Base-by-base conservation (phyloP, 1,140 invertebrate species). In the Drosophila ananassae region DNA sequence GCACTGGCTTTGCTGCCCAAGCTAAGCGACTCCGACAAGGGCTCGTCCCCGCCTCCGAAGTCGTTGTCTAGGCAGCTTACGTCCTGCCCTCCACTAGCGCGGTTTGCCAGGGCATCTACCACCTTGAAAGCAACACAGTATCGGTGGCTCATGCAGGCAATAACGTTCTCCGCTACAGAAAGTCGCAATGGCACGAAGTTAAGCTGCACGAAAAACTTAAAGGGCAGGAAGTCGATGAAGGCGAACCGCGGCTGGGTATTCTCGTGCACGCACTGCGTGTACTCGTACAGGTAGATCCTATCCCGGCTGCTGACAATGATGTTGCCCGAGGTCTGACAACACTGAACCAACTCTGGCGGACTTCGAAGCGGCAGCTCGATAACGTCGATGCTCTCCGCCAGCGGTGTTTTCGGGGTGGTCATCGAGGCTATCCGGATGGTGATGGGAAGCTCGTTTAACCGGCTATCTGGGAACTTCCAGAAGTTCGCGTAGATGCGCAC, bases 401-500 rank as follows among this genome's bases (percentile, higher is more conserved):
- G 61, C 39, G 87, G 90, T 17, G 87, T 89, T 55, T 91, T 91
- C 12, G 90, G 90, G 44, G 90, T 91, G 17, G 90, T 91, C 90
- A 91, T 91, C 24, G 90, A 91, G 7, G 90, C 90, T 41, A 91
- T 91, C 0, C 90, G 72, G 66, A 91, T 91, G 3, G 90, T 91
- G 22, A 91, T 91, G 22, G 90, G 90, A 21, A 91, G 53, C 48
- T 91, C 90, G 47, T 85, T 89, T 0, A 91, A 71, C 59, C 90
- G 90, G 9, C 77, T 71, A 30, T 91, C 90, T 1, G 90, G 69
- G 50, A 91, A 91, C 64, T 91, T 91, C 80, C 80, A 91, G 55
- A 91, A 91, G 55, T 91, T 91, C 1, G 90, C 87, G 68, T 91
- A 91, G n/a, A 91, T 89, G 9, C 90, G 83, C 4, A 91, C 90